Base-by-base conservation (phyloP, 2,113 vertebrate species). In the Forbesichthys papilliferus region DNA sequence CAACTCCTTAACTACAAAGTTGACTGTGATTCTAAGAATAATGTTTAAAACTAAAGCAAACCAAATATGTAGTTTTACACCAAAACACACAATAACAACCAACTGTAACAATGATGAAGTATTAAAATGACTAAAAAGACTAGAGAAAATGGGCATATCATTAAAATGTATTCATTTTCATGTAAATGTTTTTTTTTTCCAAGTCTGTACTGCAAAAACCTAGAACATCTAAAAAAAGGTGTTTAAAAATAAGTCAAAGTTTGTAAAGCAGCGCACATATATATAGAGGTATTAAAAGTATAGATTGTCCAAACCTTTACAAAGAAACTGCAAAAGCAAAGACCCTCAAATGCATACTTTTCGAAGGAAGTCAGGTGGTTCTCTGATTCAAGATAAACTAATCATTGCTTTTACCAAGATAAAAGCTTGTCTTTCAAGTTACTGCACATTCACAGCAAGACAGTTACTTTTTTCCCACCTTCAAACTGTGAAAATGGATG, bases 321-420 rank as follows among this genome's bases (percentile, higher is more conserved):
- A 61, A 34, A 60, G 33, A 62, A 33, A 62, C 47, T 48, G 42
- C 16, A 61, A 27, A 62, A 48, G 60, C 16, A 48, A 27, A 3
- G 3, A 27, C 1, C 27, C 27, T 27, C 27, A 27, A 62, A n/a
- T 9, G 13, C 46, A 47, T 16, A 11, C 42, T 62, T n/a, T 55
- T 12, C 36, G 9, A 55, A 55, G 14, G 51, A 12, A 34, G 12
- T 16, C 18, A 65, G n/a, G 36, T 65, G 18, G 49, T 52, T 66
- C 64, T 57, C 20, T 57, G 55, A 57, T 57, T 27, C 27, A 4
- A 11, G 55, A 27, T 12, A 33, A 12, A 33, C 18, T 57, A 57
- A 57, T 57, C 55, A 57, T 57, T 10, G 46, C 61, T 48, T 48
- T 62, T 62, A 62, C 46, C 18, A 13, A 27, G 36, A 66, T 54